phyloP scores from a whole-genome alignment of 1,140 invertebrate species.

The Brachionus calyciflorus region DNA sequence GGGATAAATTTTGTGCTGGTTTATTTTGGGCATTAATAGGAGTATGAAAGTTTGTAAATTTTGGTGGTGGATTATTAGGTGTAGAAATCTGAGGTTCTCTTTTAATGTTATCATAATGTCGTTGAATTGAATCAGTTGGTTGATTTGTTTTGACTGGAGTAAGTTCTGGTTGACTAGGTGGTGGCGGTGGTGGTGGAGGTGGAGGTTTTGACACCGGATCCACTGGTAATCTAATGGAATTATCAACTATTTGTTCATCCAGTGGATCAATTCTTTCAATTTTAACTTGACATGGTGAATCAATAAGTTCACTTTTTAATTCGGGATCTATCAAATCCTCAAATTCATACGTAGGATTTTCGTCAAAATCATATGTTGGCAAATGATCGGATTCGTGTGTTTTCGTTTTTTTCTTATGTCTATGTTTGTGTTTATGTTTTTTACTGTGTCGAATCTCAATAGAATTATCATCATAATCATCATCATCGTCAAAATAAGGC shows the following conservation, averaged over 20 bases:
- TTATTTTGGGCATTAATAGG: background rate
- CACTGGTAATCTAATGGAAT: no score
- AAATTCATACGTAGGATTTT: no score
- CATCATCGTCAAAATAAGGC: no score
- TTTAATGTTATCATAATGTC: no score
- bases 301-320: background rate
- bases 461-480: background rate
- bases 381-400: background rate
- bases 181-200: no score
- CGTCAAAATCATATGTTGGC: constrained; percentile 11
- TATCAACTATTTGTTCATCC: no score
- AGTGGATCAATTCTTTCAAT: no score
- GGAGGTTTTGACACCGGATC: no score
- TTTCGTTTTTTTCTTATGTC: background rate
- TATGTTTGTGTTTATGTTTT: constrained; percentile 4
- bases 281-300: background rate
- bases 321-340: background rate
- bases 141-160: no score
- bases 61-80: background rate
- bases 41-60: background rate
- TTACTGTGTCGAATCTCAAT: background rate
- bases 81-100: no score
- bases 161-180: no score
- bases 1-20: background rate
- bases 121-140: no score